These are phyloP conservation scores for Rostratula benghalensis DNA, from an alignment of 2,113 vertebrate genomes.

Conservation along the genomic window DNA sequence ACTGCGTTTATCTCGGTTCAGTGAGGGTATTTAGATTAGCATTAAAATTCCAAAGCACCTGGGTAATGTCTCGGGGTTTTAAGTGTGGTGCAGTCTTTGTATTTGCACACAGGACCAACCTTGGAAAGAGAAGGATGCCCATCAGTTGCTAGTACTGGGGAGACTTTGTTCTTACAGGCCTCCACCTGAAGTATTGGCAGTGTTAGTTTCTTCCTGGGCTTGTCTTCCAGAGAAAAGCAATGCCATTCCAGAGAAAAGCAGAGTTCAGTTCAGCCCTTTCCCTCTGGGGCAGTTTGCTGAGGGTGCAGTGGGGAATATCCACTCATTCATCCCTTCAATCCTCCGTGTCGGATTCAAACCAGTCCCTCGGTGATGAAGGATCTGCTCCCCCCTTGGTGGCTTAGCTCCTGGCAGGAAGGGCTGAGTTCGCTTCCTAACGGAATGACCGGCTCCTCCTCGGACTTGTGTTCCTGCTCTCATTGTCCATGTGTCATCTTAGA, in stretches of 20 bases:
- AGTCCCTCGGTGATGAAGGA: not conserved
- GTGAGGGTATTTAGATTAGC: slow-evolving; percentile 12
- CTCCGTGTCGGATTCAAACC: not conserved
- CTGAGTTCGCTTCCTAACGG: not conserved
- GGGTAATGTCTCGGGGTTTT: not conserved
- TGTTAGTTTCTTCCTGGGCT: not conserved
- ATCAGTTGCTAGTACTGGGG: not conserved
- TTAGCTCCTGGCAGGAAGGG: not conserved
- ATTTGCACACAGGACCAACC: not conserved
- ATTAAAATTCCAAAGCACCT: slow-evolving; percentile 34
- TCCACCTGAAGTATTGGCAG: not conserved
- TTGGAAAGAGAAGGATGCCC: not conserved
- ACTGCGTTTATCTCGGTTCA: slow-evolving; percentile 13
- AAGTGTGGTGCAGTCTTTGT: not conserved
- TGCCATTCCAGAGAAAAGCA: not conserved
- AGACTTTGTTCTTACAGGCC: not conserved
- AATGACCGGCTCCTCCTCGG: not conserved
- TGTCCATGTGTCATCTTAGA: not conserved
- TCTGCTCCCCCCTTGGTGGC: not conserved
- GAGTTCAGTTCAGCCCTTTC: not conserved
- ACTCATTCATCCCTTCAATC: not conserved
- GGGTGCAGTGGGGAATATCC: not conserved
- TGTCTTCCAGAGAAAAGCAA: not conserved
- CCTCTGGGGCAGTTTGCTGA: not conserved
- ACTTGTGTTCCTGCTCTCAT: not conserved